Conservation (phyloP, 2,797 vertebrate genomes). For the Xerus rutilus region DNA sequence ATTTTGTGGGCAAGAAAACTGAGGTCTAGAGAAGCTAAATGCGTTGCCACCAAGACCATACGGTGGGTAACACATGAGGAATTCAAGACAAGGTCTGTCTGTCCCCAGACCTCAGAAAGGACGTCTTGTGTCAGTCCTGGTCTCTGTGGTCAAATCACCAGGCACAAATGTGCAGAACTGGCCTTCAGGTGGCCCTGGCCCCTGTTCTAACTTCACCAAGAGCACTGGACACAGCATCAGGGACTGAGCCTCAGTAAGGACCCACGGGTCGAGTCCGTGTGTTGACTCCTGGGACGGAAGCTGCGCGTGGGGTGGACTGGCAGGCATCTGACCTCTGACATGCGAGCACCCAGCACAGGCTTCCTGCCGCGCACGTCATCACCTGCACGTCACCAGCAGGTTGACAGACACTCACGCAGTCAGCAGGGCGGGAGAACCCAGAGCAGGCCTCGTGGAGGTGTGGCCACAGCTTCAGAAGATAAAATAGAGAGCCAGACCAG, state of each 20-base stretch:
- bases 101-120: neutral
- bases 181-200: neutral
- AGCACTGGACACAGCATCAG: neutral
- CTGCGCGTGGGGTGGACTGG: neutral
- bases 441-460: neutral
- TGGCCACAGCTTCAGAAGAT: neutral
- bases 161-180: neutral
- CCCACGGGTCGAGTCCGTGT: neutral
- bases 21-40: neutral
- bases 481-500: neutral
- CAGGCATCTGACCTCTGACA: neutral
- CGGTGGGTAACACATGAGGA: neutral
- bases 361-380: neutral
- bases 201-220: neutral
- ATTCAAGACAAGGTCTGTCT: neutral
- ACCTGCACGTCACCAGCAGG: no score
- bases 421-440: accelerated
- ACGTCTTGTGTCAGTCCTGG: accelerated
- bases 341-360: neutral
- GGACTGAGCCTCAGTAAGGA: no score
- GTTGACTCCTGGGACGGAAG: neutral
- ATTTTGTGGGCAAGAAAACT: neutral
- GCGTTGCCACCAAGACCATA: neutral
- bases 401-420: neutral
- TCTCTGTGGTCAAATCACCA: neutral